Conservation (phyloP, 2,113 vertebrate species). For the Gnathochromis pfefferi region DNA sequence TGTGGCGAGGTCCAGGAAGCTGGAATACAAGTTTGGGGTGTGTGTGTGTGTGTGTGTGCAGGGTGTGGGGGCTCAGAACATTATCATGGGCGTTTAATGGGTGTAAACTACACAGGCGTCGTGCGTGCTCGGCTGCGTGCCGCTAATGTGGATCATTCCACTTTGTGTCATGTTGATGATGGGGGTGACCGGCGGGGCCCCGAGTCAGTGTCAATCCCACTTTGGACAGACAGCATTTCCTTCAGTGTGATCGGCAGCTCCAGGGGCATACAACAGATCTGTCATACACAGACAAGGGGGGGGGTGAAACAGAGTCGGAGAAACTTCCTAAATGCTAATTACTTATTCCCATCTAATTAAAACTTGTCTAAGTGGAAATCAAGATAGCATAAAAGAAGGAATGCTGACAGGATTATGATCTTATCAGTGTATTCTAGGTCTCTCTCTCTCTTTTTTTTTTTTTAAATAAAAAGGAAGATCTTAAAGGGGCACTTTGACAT, state of each 20-base stretch:
- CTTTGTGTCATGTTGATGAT: slow-evolving; percentile 82
- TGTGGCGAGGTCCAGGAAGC: slow-evolving; percentile 28
- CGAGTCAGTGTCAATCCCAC: slow-evolving; percentile 77
- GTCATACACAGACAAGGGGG: background rate
- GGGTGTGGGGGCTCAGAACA: slow-evolving; percentile 40
- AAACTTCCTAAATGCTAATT: slow-evolving; percentile 4
- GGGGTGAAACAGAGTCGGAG: background rate
- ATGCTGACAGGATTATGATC: slow-evolving; percentile 13
- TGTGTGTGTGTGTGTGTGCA: background rate
- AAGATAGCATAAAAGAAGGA: background rate
- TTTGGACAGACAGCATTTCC: slow-evolving; percentile 77
- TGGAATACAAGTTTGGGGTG: background rate
- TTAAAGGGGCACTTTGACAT: background rate
- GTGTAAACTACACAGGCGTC: slow-evolving; percentile 74
- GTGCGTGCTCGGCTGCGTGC: slow-evolving; percentile 51
- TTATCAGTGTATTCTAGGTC: background rate
- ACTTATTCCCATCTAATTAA: slow-evolving; percentile 17
- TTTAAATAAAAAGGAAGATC: background rate
- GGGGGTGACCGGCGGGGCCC: slow-evolving; percentile 39
- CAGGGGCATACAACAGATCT: slow-evolving; percentile 17
- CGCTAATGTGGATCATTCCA: slow-evolving; percentile 82
- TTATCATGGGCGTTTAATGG: slow-evolving; percentile 70
- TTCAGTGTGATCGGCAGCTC: slow-evolving; percentile 39
- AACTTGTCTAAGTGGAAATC: background rate
- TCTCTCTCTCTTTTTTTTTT: background rate